These are phyloP conservation scores for Cephus runcator DNA, from an alignment of 2,888 invertebrate genomes.

Conservation along the genomic window DNA sequence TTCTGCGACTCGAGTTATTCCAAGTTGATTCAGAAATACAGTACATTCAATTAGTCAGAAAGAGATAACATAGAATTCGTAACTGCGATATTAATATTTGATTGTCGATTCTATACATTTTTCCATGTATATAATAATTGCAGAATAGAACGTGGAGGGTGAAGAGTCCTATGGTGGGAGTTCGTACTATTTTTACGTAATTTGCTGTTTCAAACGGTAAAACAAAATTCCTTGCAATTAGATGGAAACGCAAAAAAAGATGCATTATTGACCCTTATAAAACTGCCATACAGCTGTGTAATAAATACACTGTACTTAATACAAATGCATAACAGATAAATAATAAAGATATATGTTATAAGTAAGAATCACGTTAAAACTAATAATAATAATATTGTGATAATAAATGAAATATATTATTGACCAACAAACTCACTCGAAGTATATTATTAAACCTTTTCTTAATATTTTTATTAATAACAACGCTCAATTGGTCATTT, in stretches of 20 bases:
- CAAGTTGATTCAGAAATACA: not conserved
- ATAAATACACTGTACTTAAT: slow-evolving; percentile 9
- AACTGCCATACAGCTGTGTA: slow-evolving; percentile 30
- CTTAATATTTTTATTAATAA: slow-evolving; percentile 1
- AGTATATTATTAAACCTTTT: slow-evolving; percentile 7
- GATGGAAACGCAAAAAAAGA: not conserved
- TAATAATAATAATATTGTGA: slow-evolving; percentile 1
- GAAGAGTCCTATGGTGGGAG: not conserved
- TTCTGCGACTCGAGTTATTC: not conserved
- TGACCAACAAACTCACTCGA: not conserved
- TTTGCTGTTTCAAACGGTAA: too few relatives aligned
- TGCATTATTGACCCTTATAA: slow-evolving; percentile 7
- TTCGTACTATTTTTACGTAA: not conserved
- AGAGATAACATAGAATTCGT: not conserved
- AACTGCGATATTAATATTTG: not conserved
- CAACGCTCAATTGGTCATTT: slow-evolving; percentile 40
- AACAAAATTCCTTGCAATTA: too few relatives aligned
- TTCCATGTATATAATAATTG: not conserved
- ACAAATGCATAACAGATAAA: not conserved
- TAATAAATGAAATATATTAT: not conserved
- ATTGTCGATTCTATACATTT: not conserved
- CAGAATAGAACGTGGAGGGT: not conserved
- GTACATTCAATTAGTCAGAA: not conserved
- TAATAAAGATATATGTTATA: not conserved
- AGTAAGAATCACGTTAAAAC: not conserved